phyloP scores from a whole-genome alignment of 2,888 invertebrate species.

The Zeuzera pyrina region DNA sequence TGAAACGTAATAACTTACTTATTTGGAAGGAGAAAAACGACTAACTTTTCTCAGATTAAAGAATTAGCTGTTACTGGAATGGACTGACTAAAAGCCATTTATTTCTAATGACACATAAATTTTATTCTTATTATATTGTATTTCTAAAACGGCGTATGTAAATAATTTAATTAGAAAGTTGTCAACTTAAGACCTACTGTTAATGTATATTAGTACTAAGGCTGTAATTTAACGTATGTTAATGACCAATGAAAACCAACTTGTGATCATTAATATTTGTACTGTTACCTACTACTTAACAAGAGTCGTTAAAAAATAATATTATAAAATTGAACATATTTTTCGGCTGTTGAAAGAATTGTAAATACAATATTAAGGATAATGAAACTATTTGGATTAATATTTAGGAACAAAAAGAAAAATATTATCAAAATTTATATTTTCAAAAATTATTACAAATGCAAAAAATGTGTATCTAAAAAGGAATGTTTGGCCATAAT shows the following conservation, averaged over 20 bases:
- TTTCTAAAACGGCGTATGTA: constrained; percentile 28
- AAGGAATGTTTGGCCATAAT: constrained; percentile 67
- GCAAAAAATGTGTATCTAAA: constrained; percentile 65
- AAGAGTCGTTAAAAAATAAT: constrained; percentile 74
- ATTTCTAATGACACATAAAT: too few species aligned
- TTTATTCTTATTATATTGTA: constrained; percentile 10
- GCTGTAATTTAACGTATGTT: constrained; percentile 70
- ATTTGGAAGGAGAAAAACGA: too few species aligned
- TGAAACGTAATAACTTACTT: too few species aligned
- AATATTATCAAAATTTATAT: constrained; percentile 75
- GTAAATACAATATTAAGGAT: constrained; percentile 73
- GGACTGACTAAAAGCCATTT: too few species aligned
- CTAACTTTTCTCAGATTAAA: too few species aligned
- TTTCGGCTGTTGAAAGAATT: constrained; percentile 73
- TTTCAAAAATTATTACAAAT: constrained; percentile 73
- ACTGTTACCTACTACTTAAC: constrained; percentile 74
- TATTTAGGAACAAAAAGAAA: constrained; percentile 70
- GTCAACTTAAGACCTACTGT: constrained; percentile 60
- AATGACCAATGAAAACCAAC: constrained; percentile 76
- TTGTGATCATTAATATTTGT: constrained; percentile 76
- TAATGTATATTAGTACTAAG: constrained; percentile 65
- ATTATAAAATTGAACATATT: constrained; percentile 71
- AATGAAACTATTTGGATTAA: constrained; percentile 74
- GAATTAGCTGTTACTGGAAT: too few species aligned
- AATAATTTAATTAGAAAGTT: constrained; percentile 48